Percentiles rank a stretch among this genome's conserved stretches.
Conservation (phyloP, 2,113 vertebrate genomes). For the Melierax canorus region DNA sequence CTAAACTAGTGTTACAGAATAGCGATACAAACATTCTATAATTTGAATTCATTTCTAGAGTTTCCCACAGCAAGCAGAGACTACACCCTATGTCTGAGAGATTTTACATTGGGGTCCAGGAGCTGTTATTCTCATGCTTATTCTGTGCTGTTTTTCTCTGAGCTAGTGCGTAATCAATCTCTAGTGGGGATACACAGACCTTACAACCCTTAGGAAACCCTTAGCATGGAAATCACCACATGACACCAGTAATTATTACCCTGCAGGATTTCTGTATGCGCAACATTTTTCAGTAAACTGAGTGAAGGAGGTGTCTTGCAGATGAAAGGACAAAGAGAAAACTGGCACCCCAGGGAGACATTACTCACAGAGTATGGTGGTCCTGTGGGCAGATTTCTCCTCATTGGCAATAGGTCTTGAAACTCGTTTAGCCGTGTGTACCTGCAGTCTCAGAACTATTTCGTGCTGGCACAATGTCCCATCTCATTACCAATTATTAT, state of each 20-base stretch:
- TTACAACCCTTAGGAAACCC: neutral
- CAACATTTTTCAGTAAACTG: neutral
- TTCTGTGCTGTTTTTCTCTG: neutral
- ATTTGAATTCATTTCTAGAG: neutral
- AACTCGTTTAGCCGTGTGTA: neutral
- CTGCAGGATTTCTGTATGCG: neutral
- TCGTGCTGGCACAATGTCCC: neutral
- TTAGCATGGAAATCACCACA: neutral
- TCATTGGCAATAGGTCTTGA: neutral
- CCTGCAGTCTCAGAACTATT: neutral
- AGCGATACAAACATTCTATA: neutral
- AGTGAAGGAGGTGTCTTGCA: neutral
- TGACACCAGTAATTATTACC: neutral
- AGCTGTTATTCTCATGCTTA: neutral
- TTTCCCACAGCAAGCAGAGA: neutral
- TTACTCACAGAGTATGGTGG: neutral
- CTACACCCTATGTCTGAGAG: neutral
- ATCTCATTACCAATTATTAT: neutral
- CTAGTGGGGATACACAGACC: neutral
- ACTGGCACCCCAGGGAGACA: neutral
- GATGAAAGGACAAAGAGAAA: neutral
- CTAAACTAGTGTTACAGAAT: neutral
- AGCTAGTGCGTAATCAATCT: neutral
- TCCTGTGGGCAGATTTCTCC: neutral
- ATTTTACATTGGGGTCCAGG: neutral